Evolutionary conservation across 2,797 vertebrate genomes (phyloP), one percentile per base, ranked within the genome.

Genomic region (Mergus octosetaceus): DNA sequence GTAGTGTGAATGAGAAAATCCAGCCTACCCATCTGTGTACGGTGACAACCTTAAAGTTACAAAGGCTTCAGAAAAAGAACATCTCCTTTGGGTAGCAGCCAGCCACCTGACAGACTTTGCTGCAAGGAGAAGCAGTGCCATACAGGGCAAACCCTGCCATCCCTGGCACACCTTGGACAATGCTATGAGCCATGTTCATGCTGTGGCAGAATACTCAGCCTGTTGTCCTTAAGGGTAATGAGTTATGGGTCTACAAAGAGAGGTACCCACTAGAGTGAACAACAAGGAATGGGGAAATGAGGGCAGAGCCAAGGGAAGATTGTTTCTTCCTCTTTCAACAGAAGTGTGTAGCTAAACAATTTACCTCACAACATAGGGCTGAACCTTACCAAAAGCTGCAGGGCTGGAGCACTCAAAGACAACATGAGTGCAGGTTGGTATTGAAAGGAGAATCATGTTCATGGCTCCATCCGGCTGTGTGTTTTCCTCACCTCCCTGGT

Each of bases 151-250:
- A 69, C 36, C 19, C 25, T 60, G 39, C 39, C 70, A 68, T 34
- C 34, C 27, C 47, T 60, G 57, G 38, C 24, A 54, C 0, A 0
- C 27, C 34, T 49, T 2, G 3, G 41, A 51, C 25, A 45, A 38
- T 30, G 80, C 41, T 4, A 0, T 0, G 0, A 76, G 79, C 24
- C 61, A 66, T 0, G 0, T 61, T 39, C 36, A 45, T 74, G 65
- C 57, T 66, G 34, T 4, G 86, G 73, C 76, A 83, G 60, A 73
- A 85, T 76, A 88, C 4, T 11, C 41, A 85, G 36, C 8, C 45
- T 82, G 19, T 5, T 65, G 30, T 76, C 39, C 64, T 41, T 25
- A 0, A 3, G 65, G 45, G 39, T 18, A 47, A 30, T 6, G 27
- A 81, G 28, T 14, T 51, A 58, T 49, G 66, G 57, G n/a, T 75